Evolutionary conservation across 2,113 vertebrate genomes (phyloP), one percentile per base, ranked within the genome.

Genomic region (Toxostoma redivivum): DNA sequence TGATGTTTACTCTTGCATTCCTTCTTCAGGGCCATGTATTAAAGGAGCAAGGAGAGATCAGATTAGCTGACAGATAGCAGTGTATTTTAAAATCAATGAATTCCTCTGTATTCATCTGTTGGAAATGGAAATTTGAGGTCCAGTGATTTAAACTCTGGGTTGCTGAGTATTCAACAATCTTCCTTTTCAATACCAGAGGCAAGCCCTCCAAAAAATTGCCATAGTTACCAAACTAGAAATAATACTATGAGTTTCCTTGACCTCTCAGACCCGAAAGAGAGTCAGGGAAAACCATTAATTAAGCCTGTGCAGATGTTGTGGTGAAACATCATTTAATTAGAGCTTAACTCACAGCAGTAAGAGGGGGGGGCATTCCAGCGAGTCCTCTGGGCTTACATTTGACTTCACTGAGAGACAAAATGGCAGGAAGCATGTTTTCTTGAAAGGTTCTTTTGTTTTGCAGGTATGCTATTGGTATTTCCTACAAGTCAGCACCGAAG

Each of bases 381-480:
- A 51, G 44, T 70, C 40, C 25, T 57, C 23, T 18, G 71, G 61
- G 45, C 42, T 66, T 31, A 48, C 57, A 8, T 42, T 24, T 66
- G 33, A 10, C 20, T 69, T 45, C 24, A 25, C 18, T 2, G 6
- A 31, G 56, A 66, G 31, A 62, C 35, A 56, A 66, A 33, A 1
- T 30, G 40, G 15, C 57, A 93, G 51, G 57, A 70, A 61, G 20
- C 40, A 44, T 44, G 50, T 80, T 94, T 74, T 64, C 56, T 62
- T 61, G 65, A 88, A 30, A 9, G n/a, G 33, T 45, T 90, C 87
- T 88, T 81, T 87, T 78, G 66, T 57, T 81, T 96, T 83, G 7
- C 96, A 99, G 99, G 99, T 99, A 99, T 96, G 99, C 99, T 22
- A 98, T 99, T 77, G 99, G 99, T 23, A 98, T 99, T 71, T 99